phyloP scores from a whole-genome alignment of 2,113 vertebrate genomes.

The Machaerirhynchus nigripectus region DNA sequence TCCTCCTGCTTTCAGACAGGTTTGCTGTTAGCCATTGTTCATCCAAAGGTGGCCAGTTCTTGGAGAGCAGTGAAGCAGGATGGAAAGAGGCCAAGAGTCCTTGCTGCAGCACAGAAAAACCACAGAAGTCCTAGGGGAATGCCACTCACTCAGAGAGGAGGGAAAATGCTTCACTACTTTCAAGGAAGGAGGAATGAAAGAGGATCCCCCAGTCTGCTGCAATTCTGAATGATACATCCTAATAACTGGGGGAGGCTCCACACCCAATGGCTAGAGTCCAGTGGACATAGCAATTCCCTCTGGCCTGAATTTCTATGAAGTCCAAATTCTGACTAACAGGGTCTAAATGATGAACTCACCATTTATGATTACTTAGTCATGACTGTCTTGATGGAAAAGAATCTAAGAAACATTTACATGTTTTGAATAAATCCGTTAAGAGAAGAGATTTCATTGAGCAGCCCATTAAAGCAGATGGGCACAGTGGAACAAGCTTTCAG shows the following conservation, averaged over 20 bases:
- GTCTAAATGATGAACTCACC: not conserved
- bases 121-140: not conserved
- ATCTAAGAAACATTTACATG: not conserved
- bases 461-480: not conserved
- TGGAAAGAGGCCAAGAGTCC: not conserved
- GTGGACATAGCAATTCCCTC: not conserved
- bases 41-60: not conserved
- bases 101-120: not conserved
- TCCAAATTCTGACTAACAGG: not conserved
- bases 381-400: not conserved
- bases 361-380: not conserved
- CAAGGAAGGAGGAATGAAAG: not conserved
- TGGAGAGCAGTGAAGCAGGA: not conserved
- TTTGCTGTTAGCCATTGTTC: not conserved
- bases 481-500: not conserved
- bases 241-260: not conserved
- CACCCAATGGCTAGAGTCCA: not conserved
- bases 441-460: not conserved
- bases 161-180: not conserved
- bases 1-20: not conserved
- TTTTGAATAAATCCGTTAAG: not conserved
- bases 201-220: not conserved
- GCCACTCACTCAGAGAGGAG: not conserved
- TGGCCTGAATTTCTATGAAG: not conserved
- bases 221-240: not conserved